Evolutionary conservation across 2,888 invertebrate species (phyloP), one percentile per base, ranked within the genome.

Genomic region (Sarcophaga rosellei): DNA sequence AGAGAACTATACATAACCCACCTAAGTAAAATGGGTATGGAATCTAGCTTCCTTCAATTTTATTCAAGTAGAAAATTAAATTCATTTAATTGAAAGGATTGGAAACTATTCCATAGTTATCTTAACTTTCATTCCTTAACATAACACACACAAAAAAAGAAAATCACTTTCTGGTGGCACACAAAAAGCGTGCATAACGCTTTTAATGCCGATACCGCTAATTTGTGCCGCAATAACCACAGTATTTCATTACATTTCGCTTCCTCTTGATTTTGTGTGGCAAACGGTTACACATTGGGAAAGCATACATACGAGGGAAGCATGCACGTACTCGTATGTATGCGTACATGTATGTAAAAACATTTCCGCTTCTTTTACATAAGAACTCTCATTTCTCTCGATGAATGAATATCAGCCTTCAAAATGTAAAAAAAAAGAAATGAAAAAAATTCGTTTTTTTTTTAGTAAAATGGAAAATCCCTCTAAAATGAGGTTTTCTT

Each of bases 401-500:
- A 8, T 35, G 47, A 10, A 53, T 76, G 25, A 17, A 15, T 2
- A 74, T 20, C 61, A 72, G 66, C 68, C 81, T 81, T 70, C 62
- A 72, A 65, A 75, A 53, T 35, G 11, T 20, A 12, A 23, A 74
- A 12, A 23, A 74, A 63, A 68, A 57, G 15, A 69, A 77, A 59
- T 35, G 17, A 17, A 53, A 15, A 53, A 53, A 53, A 65, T 65
- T 15, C n/a, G 8, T 47, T n/a, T 59, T 66, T 77, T 81, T 77
- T 10, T 53, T 85, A 69, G 75, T 75, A 75, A 75, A 81, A 85
- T 79, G 79, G 61, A 72, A 76, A 82, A 79, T 79, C 78, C 62
- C 35, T 20, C 1, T 72, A 66, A 70, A 79, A 85, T 79, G 12
- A 75, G 45, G 65, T 66, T 44, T 61, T 25, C 45, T 74, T 20